Conservation (phyloP, 35 echinoderm and acorn worm genomes). For the Ophiothrix spiculata region DNA sequence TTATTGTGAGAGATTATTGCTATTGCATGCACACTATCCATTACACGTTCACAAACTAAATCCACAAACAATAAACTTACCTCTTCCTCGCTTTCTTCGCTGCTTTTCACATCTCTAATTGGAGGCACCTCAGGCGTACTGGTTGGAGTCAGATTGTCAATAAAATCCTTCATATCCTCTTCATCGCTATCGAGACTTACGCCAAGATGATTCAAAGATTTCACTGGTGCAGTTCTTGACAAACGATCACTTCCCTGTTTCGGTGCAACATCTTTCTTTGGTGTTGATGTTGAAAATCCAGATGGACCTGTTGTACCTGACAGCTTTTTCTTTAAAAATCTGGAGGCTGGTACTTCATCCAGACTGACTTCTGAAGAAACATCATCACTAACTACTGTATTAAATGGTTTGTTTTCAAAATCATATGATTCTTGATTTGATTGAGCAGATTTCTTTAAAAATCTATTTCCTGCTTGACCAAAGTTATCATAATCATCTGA, state of each 20-base stretch:
- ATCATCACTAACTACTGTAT: too few species aligned
- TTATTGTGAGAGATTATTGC: background rate
- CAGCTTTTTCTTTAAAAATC: background rate
- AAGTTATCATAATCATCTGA: background rate
- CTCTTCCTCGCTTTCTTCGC: background rate
- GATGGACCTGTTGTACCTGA: background rate
- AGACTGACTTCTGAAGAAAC: background rate
- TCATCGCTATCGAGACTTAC: constrained; percentile 33
- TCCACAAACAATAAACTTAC: background rate
- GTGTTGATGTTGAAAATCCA: constrained; percentile 25
- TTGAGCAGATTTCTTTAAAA: background rate
- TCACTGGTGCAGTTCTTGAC: background rate
- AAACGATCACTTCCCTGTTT: background rate
- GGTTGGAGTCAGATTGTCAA: constrained; percentile 18
- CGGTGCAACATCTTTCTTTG: constrained; percentile 6
- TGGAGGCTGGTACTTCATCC: background rate
- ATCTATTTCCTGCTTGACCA: background rate
- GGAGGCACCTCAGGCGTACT: constrained; percentile 32
- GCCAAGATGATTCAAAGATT: background rate
- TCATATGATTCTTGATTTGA: background rate
- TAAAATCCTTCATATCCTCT: constrained; percentile 26
- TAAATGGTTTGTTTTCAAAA: too few species aligned
- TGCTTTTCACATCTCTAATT: background rate
- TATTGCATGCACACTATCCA: background rate
- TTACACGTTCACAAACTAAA: background rate